A percentile compares a stretch with the other conserved stretches of the same genome.
These are phyloP conservation scores for Dyspetes luteomarginatus DNA, from an alignment of 2,888 invertebrate species.

Conservation along the genomic window DNA sequence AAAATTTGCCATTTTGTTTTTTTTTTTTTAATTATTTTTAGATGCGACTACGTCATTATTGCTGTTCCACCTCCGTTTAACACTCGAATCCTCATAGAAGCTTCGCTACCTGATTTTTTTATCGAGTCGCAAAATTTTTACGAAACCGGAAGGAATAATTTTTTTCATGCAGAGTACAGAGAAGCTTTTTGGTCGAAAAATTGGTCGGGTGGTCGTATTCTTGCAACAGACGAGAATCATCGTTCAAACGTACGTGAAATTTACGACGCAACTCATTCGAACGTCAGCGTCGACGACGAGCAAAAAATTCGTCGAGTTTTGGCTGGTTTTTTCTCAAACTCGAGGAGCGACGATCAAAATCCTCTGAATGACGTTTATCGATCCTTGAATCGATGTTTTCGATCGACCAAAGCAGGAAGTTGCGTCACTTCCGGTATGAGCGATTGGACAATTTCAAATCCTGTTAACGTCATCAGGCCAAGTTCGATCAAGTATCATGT, in stretches of 20 bases:
- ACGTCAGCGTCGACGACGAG: not conserved
- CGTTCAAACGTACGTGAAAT: conserved; percentile 63
- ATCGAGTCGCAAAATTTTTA: conserved; percentile 61
- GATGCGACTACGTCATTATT: conserved; percentile 73
- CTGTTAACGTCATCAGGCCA: conserved; percentile 73
- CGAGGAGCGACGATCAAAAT: not conserved
- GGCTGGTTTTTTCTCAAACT: conserved; percentile 69
- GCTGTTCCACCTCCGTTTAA: conserved; percentile 73
- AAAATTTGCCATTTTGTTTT: not conserved
- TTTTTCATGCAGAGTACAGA: conserved; percentile 70
- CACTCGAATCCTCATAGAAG: conserved; percentile 66
- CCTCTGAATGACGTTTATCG: conserved; percentile 26
- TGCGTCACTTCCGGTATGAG: conserved; percentile 20
- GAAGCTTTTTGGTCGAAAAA: conserved; percentile 56
- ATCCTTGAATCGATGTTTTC: conserved; percentile 65
- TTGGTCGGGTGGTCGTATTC: conserved; percentile 61
- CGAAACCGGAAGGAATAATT: conserved; percentile 62
- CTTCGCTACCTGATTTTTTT: conserved; percentile 55
- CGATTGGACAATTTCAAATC: conserved; percentile 52
- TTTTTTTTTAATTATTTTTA: conserved; percentile 39
- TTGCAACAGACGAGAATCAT: conserved; percentile 59
- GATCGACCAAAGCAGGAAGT: conserved; percentile 16
- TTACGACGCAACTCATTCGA: conserved; percentile 69
- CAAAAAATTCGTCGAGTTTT: conserved; percentile 45
- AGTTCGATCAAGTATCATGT: conserved; percentile 59